Conservation (phyloP, 2,888 invertebrate species). For the Thymelicus sylvestris region DNA sequence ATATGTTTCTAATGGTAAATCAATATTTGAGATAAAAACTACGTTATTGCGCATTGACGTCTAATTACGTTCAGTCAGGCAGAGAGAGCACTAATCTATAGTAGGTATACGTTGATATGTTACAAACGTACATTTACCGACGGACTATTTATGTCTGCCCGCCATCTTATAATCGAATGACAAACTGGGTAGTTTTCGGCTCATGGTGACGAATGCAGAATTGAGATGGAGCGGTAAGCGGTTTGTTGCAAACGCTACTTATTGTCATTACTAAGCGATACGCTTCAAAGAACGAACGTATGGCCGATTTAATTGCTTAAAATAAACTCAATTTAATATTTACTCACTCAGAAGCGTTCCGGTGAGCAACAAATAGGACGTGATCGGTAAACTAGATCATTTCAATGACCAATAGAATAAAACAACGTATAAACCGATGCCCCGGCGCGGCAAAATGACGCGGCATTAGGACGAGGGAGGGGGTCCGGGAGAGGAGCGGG, state of each 20-base stretch:
- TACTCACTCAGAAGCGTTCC: conserved; percentile 48
- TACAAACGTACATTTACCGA: conserved; percentile 64
- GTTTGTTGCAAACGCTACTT: background rate
- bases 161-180: conserved; percentile 79
- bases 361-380: conserved; percentile 56
- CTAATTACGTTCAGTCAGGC: conserved; percentile 48
- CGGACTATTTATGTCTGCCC: conserved; percentile 70
- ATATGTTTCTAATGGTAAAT: conserved; percentile 9
- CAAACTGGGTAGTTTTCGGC: conserved; percentile 58
- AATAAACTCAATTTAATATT: conserved; percentile 24
- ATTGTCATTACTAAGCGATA: background rate
- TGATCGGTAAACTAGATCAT: conserved; percentile 66
- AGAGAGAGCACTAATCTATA: conserved; percentile 52
- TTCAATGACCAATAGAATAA: conserved; percentile 72
- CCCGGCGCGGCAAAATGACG: conserved; percentile 74
- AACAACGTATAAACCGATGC: conserved; percentile 72
- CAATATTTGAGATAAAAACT: conserved; percentile 18
- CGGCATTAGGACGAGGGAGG: conserved; percentile 69
- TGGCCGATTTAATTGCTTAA: background rate
- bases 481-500: conserved; percentile 55
- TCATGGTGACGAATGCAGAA: conserved; percentile 43
- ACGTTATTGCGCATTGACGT: conserved; percentile 40
- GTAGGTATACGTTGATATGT: conserved; percentile 64
- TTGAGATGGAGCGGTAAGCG: conserved; percentile 5
- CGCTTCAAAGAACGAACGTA: background rate